Evolutionary conservation across 2,113 vertebrate species (phyloP), one percentile per base, ranked within the genome.

Genomic region (Saguinus imperator): DNA sequence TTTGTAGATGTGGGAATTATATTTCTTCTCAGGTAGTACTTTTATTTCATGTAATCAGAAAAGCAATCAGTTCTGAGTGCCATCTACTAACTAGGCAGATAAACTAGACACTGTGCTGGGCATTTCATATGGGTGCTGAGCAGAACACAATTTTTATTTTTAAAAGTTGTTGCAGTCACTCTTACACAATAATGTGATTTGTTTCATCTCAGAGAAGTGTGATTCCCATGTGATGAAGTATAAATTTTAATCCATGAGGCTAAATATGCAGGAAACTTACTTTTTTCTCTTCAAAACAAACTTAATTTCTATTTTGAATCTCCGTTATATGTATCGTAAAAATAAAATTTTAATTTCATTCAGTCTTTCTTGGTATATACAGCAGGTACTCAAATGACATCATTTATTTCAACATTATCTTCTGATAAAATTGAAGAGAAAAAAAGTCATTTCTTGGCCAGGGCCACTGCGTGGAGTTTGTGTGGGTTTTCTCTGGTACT

Each of bases 51-150:
- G 8, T 92, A 40, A 43, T 45, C 17, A 72, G 32, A 85, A 87
- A 68, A 84, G 4, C 20, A 18, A 50, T 4, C 14, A 8, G 25
- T 29, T 79, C 58, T 66, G 25, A 57, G 17, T 70, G 10, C 4
- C 3, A 0, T 45, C 11, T 87, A 14, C 80, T 75, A 58, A 68
- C 12, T 9, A 13, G 4, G 16, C 11, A 4, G 29, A 0, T 50
- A 66, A 52, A 21, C 13, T 13, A 52, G n/a, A 2, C 6, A 79
- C 8, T 32, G 0, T 32, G 1, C 25, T 79, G 17, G 14, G 2
- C 52, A 43, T 94, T 94, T 91, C 40, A 9, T 12, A 29, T 20
- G 64, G 23, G 5, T 70, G 50, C 23, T 18, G 6, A 52, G n/a
- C 8, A 75, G 48, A 66, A 50, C 21, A 50, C 7, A 20, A 10